Evolutionary conservation across 2,113 vertebrate genomes (phyloP).

Genomic region (Labrus mixtus): DNA sequence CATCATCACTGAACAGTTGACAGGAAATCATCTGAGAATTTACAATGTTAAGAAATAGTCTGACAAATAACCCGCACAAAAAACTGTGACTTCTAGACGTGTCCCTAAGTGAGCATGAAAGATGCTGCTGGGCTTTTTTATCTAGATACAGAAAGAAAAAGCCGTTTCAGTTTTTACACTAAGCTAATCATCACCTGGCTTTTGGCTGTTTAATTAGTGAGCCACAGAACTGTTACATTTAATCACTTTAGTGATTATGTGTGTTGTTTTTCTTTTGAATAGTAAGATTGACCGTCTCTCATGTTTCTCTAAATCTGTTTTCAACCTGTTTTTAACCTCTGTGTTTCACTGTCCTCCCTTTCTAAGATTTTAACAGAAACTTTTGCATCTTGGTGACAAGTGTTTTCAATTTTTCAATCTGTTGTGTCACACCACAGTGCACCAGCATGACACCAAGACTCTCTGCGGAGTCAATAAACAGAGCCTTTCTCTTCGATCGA

Average conservation of each 20-base stretch:
- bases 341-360: not conserved
- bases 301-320: too few species aligned
- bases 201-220: not conserved
- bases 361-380: not conserved
- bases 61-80: too few species aligned
- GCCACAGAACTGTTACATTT: not conserved
- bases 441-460: not conserved
- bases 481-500: not conserved
- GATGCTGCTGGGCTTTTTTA: too few species aligned
- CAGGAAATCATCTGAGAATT: not conserved
- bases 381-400: not conserved
- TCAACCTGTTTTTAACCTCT: not conserved
- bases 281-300: not conserved
- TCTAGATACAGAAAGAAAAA: not conserved
- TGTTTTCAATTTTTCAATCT: constrained; percentile 11
- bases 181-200: too few species aligned
- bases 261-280: not conserved
- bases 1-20: not conserved
- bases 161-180: too few species aligned
- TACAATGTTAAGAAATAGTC: not conserved
- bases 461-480: constrained; percentile 24
- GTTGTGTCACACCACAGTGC: constrained; percentile 1
- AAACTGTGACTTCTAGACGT: too few species aligned
- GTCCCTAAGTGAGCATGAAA: too few species aligned
- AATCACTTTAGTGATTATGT: not conserved